Evolutionary conservation across 1,140 invertebrate genomes (phyloP).

Genomic region (Drosophila rhopaloa): DNA sequence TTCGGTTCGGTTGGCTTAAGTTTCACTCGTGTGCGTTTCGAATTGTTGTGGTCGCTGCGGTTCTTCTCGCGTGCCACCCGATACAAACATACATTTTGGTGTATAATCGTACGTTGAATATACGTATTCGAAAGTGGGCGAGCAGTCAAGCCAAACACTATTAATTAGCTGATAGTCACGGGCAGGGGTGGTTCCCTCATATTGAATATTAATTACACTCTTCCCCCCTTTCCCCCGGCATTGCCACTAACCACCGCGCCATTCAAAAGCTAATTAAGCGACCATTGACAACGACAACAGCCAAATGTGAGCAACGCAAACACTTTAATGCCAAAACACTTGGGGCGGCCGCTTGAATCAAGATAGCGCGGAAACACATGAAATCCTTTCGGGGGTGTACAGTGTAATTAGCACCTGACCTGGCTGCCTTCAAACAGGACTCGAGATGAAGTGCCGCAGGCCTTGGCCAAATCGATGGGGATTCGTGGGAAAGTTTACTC

Average conservation of each 20-base stretch:
- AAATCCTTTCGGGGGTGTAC: constrained; percentile 24
- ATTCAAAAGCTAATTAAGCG: constrained; percentile 57
- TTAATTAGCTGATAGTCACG: constrained; percentile 68
- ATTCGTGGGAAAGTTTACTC: constrained; percentile 19
- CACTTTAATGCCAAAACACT: constrained; percentile 67
- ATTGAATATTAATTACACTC: constrained; percentile 79
- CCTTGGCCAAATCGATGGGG: constrained; percentile 20
- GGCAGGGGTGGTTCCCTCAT: constrained; percentile 41
- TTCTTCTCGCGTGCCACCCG: constrained; percentile 52
- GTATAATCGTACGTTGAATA: not conserved
- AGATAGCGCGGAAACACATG: constrained; percentile 7
- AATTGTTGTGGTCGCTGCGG: constrained; percentile 64
- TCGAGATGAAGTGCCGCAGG: constrained; percentile 30
- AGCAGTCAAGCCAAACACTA: constrained; percentile 51
- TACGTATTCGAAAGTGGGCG: constrained; percentile 29
- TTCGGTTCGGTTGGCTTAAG: constrained; percentile 25
- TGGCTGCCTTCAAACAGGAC: constrained; percentile 43
- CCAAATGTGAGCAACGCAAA: constrained; percentile 61
- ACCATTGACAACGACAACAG: constrained; percentile 41
- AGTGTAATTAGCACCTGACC: constrained; percentile 79
- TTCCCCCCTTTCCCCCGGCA: constrained; percentile 3
- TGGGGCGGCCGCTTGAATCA: constrained; percentile 33
- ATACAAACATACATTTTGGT: not conserved
- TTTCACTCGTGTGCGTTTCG: constrained; percentile 27
- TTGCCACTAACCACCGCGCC: not conserved